Evolutionary conservation across 2,888 invertebrate genomes (phyloP).

Genomic region (Lasius fuliginosus): DNA sequence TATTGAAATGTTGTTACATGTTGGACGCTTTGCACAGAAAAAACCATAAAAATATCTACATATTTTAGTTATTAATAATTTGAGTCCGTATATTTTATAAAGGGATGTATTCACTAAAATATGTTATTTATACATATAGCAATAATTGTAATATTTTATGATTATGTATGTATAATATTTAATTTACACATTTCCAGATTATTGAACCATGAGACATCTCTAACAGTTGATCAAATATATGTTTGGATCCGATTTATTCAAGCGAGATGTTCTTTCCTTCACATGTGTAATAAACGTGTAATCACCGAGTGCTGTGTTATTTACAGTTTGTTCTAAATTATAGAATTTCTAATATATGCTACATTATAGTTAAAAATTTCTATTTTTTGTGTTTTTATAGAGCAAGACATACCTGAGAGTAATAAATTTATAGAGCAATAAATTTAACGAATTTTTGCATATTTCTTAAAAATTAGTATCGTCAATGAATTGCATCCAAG

Average conservation of each 20-base stretch:
- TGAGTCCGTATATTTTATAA: background rate
- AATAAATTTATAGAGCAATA: background rate
- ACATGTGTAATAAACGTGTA: background rate
- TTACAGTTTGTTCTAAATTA: constrained; percentile 1
- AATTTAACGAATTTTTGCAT: background rate
- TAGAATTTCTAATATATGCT: background rate
- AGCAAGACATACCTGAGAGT: background rate
- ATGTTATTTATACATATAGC: background rate
- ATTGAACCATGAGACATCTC: constrained; percentile 16
- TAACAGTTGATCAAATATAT: constrained; percentile 13
- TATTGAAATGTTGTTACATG: background rate
- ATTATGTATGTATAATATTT: background rate
- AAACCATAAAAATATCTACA: background rate
- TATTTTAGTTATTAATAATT: background rate
- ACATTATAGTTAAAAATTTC: background rate
- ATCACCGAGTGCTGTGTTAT: background rate
- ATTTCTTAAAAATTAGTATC: constrained; percentile 19
- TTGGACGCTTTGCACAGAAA: constrained; percentile 5
- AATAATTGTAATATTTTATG: constrained; percentile 16
- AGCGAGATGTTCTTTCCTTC: background rate
- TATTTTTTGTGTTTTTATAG: background rate
- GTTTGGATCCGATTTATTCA: constrained; percentile 18
- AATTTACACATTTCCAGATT: constrained; percentile 37
- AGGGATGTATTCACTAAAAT: background rate
- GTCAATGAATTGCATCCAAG: background rate